phyloP scores from a whole-genome alignment of 2,113 vertebrate genomes.

The Syngnathus typhle region DNA sequence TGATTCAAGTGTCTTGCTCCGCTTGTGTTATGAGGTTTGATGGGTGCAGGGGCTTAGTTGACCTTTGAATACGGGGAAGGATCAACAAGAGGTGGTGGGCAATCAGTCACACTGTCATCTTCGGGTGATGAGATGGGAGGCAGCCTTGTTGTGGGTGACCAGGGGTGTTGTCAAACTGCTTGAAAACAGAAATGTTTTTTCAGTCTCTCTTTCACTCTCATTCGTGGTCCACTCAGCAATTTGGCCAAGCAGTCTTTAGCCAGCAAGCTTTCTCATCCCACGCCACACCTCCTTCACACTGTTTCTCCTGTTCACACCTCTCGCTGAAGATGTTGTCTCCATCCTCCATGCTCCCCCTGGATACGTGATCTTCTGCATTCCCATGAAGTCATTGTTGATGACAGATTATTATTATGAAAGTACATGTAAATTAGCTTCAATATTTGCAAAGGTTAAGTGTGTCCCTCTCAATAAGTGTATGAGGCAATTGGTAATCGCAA shows the following conservation, averaged over 20 bases:
- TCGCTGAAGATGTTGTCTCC: constrained; percentile 50
- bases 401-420: background rate
- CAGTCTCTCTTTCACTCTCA: constrained; percentile 24
- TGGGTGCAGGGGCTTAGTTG: constrained; percentile 22
- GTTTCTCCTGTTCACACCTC: constrained; percentile 53
- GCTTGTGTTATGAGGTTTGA: constrained; percentile 14
- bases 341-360: constrained; percentile 26
- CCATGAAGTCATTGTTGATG: constrained; percentile 3
- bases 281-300: constrained; percentile 66
- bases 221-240: constrained; percentile 43
- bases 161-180: constrained; percentile 29
- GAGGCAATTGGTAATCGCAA: background rate
- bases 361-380: constrained; percentile 24
- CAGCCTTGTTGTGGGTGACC: constrained; percentile 21
- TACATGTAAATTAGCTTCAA: background rate
- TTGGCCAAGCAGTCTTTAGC: constrained; percentile 50
- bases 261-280: constrained; percentile 58
- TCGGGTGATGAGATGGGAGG: constrained; percentile 17
- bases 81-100: constrained; percentile 32
- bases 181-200: constrained; percentile 20
- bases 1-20: constrained; percentile 5
- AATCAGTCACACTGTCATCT: constrained; percentile 35
- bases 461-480: background rate
- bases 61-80: constrained; percentile 46
- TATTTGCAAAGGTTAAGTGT: background rate